Percentiles rank a stretch among this genome's conserved stretches.
Conservation (phyloP, 1,140 invertebrate genomes). For the Brachionus plicatilis region DNA sequence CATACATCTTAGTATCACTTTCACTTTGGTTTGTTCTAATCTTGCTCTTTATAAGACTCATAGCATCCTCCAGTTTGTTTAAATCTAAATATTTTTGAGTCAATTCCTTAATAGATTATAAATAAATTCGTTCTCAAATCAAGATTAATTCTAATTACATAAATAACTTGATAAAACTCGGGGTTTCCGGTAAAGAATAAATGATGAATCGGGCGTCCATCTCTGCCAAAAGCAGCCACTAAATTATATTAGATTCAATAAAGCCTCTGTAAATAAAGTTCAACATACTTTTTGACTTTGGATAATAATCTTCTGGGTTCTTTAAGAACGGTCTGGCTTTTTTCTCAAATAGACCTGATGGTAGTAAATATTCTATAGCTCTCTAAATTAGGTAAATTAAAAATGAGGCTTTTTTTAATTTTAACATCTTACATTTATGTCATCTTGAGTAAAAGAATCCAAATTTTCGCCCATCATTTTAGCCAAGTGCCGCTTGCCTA, state of each 20-base stretch:
- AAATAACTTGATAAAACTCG: constrained; percentile 64
- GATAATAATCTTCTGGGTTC: constrained; percentile 75
- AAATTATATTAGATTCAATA: neutral
- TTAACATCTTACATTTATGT: constrained; percentile 69
- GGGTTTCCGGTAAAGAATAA: constrained; percentile 82
- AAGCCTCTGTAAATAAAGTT: neutral
- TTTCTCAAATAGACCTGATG: constrained; percentile 76
- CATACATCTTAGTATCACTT: constrained; percentile 8
- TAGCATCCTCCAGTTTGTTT: constrained; percentile 37
- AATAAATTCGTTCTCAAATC: neutral
- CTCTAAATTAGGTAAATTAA: constrained; percentile 59
- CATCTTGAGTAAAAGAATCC: constrained; percentile 75
- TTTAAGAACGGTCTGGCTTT: constrained; percentile 77
- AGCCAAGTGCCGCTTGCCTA: constrained; percentile 86
- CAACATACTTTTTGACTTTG: constrained; percentile 57
- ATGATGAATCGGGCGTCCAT: constrained; percentile 76
- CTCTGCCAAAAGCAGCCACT: constrained; percentile 80
- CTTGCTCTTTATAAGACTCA: neutral
- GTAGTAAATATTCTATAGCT: constrained; percentile 83
- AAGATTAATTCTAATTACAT: neutral
- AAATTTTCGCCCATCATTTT: constrained; percentile 95
- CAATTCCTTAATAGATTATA: neutral
- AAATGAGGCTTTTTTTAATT: neutral
- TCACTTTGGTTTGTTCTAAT: neutral
- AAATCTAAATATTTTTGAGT: constrained; percentile 36